Evolutionary conservation across 2,113 vertebrate genomes (phyloP).

Genomic region (Brienomyrus brachyistius): DNA sequence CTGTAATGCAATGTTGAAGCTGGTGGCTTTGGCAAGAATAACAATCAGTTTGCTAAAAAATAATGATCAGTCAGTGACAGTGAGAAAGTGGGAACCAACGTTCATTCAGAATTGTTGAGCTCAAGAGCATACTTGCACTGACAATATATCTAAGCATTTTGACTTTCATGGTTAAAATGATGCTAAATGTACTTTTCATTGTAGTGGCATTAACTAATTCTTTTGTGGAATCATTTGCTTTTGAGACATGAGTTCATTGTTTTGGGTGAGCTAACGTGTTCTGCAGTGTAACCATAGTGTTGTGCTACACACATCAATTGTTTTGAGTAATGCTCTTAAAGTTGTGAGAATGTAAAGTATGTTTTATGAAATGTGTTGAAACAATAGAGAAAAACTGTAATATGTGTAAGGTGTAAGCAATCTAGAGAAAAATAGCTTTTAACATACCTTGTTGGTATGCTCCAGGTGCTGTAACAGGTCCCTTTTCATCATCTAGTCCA

Average conservation of each 20-base stretch:
- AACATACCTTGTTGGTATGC: slow-evolving; percentile 82
- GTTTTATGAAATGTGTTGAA: not conserved
- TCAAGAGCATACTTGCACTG: not conserved
- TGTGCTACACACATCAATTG: not conserved
- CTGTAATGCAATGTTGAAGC: not conserved
- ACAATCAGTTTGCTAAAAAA: not conserved
- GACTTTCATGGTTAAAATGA: not conserved
- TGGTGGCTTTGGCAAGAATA: not conserved
- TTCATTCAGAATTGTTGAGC: not conserved
- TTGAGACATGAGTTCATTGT: not conserved
- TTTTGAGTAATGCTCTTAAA: not conserved
- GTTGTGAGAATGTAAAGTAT: not conserved
- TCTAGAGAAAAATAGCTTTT: slow-evolving; percentile 2
- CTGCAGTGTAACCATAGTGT: not conserved
- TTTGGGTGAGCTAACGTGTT: not conserved
- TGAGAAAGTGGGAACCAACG: not conserved
- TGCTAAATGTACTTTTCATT: not conserved
- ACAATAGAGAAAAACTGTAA: not conserved
- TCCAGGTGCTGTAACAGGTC: slow-evolving; percentile 73
- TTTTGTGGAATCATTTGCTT: not conserved
- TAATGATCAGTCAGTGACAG: not conserved
- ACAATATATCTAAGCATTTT: not conserved
- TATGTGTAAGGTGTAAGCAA: not conserved
- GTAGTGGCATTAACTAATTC: not conserved
- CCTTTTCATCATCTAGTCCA: slow-evolving; percentile 40